These are phyloP conservation scores for Colostygia pectinataria DNA, from an alignment of 2,888 invertebrate genomes.

Conservation along the genomic window DNA sequence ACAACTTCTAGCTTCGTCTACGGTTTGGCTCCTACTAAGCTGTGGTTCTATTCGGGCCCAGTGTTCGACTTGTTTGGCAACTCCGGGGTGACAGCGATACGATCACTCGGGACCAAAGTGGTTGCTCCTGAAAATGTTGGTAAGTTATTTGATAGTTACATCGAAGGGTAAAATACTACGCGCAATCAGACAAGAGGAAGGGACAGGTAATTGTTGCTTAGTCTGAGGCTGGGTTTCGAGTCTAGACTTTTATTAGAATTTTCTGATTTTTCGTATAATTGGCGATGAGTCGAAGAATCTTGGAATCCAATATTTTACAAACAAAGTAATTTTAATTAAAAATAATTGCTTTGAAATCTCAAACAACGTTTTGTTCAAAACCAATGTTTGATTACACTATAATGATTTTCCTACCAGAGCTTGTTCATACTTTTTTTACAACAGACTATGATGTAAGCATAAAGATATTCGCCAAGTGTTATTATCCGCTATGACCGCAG, in stretches of 20 bases:
- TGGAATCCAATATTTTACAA: not conserved
- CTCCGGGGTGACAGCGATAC: constrained; percentile 77
- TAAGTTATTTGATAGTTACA: constrained; percentile 14
- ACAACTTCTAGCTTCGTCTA: constrained; percentile 57
- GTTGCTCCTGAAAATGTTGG: constrained; percentile 71
- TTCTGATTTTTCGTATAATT: too few relatives aligned
- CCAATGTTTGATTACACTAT: constrained; percentile 12
- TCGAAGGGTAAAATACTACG: too few relatives aligned
- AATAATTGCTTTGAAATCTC: constrained; percentile 9
- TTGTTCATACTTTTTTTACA: constrained; percentile 31
- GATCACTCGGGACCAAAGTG: constrained; percentile 82
- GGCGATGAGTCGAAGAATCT: too few relatives aligned
- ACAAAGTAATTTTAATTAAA: constrained; percentile 7
- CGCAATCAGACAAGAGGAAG: too few relatives aligned
- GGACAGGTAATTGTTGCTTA: too few relatives aligned
- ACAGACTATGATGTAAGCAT: constrained; percentile 27
- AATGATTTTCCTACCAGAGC: constrained; percentile 17
- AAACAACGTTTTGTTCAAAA: constrained; percentile 10
- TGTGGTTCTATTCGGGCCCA: constrained; percentile 72
- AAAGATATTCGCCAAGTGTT: constrained; percentile 17
- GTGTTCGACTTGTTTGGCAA: constrained; percentile 78
- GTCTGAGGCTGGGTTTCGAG: too few relatives aligned
- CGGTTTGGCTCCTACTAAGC: constrained; percentile 65
- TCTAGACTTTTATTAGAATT: too few relatives aligned
- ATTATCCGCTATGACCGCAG: constrained; percentile 13